Evolutionary conservation across 2,113 vertebrate genomes (phyloP), one percentile per base, ranked within the genome.

Genomic region (Sinocyclocheilus rhinocerous): DNA sequence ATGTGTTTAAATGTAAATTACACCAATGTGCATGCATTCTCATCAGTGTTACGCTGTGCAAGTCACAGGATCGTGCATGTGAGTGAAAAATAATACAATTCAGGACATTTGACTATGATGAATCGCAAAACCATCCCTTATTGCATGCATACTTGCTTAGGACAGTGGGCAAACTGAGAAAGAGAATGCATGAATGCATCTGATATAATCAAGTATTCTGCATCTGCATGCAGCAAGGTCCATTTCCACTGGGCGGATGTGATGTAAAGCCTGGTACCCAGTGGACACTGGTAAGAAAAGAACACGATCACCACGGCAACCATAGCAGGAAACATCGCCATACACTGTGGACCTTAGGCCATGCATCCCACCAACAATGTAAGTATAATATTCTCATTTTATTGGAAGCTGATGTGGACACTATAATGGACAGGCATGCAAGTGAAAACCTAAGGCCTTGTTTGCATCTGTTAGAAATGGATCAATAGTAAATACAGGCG

Each of bases 111-210:
- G 36, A 48, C 79, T 67, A 42, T 59, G 76, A 79, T 79, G 4
- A 5, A 67, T 81, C 15, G 2, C 26, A 67, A 67, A 81, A 42
- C 33, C 22, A 18, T 18, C 15, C 6, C n/a, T 11, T 50, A 48
- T 67, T 81, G 18, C 57, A 26, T 65, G 33, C n/a, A 67, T 67
- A 16, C 22, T 16, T 67, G 4, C 15, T 29, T 65, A 48, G 79
- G 13, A 91, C 90, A 93, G 86, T 55, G 52, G 55, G 89, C n/a
- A 76, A 76, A 76, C 16, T 55, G 52, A 55, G 52, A 55, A 52
- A 6, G 6, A 55, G 52, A 55, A 55, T 20, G 52, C 52, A 55
- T 76, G 12, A 48, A 76, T 48, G 22, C 22, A 48, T 26, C 26
- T 15, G 42, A 76, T 76, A 24, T 48, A 50, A 76, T 76, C 22